Evolutionary conservation across 2,797 vertebrate genomes (phyloP).

Genomic region (Molossus molossus): DNA sequence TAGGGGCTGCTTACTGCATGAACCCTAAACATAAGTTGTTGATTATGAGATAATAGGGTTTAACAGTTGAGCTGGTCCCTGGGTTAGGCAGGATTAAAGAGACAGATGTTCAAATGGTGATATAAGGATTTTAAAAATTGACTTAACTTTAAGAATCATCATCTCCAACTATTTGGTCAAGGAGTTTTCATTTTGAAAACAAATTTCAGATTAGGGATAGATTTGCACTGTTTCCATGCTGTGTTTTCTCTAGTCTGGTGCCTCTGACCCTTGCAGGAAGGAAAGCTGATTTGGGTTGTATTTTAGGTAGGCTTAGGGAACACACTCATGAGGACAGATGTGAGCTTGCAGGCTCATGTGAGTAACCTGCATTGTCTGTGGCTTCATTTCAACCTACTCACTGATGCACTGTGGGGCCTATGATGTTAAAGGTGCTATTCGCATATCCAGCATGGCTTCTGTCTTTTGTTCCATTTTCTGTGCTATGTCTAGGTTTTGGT

Average conservation of each 20-base stretch:
- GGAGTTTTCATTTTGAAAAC: background rate
- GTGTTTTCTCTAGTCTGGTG: background rate
- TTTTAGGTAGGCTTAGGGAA: too few relatives aligned
- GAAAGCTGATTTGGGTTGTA: too few relatives aligned
- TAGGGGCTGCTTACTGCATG: fast-evolving
- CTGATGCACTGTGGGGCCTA: too few relatives aligned
- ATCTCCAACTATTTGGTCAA: background rate
- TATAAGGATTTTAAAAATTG: background rate
- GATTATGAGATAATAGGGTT: background rate
- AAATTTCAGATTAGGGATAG: background rate
- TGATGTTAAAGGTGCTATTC: fast-evolving
- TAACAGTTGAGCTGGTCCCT: background rate
- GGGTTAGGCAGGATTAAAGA: background rate
- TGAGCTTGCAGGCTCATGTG: too few relatives aligned
- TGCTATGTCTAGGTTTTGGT: background rate
- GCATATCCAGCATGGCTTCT: background rate
- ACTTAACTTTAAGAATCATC: background rate
- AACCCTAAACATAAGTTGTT: fast-evolving
- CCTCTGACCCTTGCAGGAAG: fast-evolving
- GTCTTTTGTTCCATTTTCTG: background rate
- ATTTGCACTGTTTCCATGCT: background rate
- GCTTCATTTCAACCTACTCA: background rate
- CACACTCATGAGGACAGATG: fast-evolving
- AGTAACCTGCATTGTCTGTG: fast-evolving
- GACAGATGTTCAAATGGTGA: background rate